phyloP scores from a whole-genome alignment of 2,888 invertebrate species.

The Folsomia manolachei region DNA sequence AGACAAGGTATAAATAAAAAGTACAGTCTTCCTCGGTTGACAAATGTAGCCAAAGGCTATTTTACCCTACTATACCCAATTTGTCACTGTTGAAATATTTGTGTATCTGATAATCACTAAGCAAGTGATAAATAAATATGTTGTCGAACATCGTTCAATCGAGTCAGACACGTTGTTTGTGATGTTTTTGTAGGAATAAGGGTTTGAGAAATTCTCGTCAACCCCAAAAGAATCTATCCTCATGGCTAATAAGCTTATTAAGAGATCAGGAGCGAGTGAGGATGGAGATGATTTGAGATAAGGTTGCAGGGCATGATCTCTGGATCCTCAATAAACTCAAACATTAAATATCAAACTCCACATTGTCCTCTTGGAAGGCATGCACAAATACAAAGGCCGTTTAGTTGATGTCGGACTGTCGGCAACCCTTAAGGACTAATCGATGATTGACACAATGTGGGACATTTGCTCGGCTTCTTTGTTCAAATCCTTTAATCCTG shows the following conservation, averaged over 20 bases:
- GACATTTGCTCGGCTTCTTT: conserved; percentile 27
- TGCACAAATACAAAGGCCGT: no score
- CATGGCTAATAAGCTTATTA: conserved; percentile 5
- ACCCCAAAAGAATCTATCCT: no score
- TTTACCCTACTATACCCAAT: no score
- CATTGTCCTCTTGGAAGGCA: no score
- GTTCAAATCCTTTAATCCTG: conserved; percentile 43
- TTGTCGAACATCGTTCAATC: neutral
- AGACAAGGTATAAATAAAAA: no score
- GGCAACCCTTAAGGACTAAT: neutral
- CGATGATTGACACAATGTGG: conserved; percentile 22
- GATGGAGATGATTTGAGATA: neutral
- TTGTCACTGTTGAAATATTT: no score
- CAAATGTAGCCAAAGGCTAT: no score
- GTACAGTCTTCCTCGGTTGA: no score
- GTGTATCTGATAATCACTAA: no score
- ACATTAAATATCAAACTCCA: no score
- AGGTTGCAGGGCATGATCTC: no score
- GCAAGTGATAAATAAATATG: neutral
- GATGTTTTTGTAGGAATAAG: neutral
- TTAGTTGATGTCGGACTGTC: neutral
- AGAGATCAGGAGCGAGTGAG: neutral
- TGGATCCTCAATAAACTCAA: no score
- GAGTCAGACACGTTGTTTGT: neutral
- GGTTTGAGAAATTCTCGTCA: neutral